Evolutionary conservation across 2,797 vertebrate genomes (phyloP).

Genomic region (Valencia hispanica): DNA sequence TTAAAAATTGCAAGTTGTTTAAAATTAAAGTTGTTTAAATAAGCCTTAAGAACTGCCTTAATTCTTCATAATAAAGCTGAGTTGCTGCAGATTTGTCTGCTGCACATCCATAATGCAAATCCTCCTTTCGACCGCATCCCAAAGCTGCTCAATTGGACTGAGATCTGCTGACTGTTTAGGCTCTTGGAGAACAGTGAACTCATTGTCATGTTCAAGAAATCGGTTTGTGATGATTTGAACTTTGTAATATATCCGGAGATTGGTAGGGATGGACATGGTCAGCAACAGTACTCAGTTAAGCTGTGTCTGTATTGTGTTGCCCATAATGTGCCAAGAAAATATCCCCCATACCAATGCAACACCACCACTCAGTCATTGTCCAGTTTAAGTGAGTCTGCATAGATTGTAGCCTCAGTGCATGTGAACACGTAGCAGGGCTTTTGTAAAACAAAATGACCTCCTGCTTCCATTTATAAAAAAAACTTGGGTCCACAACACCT

Average conservation of each 20-base stretch:
- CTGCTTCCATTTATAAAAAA: too few relatives aligned
- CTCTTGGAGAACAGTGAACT: background rate
- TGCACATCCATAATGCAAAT: slow-evolving; percentile 59
- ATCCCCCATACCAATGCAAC: background rate
- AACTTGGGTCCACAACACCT: too few relatives aligned
- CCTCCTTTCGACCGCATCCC: slow-evolving; percentile 42
- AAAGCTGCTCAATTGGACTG: slow-evolving; percentile 2
- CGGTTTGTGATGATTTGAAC: background rate
- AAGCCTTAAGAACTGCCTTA: background rate
- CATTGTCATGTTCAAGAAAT: background rate
- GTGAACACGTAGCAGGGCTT: too few relatives aligned
- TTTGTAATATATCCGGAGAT: background rate
- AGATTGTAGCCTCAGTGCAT: background rate
- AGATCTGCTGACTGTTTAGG: background rate
- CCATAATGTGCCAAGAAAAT: background rate
- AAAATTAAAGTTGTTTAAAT: background rate
- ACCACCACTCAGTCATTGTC: background rate
- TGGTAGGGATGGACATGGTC: background rate
- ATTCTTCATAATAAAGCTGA: background rate
- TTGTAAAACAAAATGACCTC: too few relatives aligned
- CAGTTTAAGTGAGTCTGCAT: background rate
- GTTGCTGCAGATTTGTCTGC: slow-evolving; percentile 52
- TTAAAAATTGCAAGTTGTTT: background rate
- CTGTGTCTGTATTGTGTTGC: background rate
- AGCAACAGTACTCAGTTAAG: background rate